Evolutionary conservation across 2,797 vertebrate genomes (phyloP).

Genomic region (Leucoraja ocellata): DNA sequence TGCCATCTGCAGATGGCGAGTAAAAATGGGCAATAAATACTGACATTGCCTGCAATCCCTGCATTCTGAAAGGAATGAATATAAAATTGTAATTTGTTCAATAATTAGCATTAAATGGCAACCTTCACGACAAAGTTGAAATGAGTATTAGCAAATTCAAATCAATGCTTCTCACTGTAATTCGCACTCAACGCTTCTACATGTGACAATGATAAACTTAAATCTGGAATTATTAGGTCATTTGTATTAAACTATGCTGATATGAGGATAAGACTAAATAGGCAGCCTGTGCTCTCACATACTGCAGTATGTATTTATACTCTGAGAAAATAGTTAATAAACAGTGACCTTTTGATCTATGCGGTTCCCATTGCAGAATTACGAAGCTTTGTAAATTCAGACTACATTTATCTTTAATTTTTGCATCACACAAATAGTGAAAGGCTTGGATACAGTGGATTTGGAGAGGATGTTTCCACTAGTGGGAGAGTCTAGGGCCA

Average conservation of each 20-base stretch:
- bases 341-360: not conserved
- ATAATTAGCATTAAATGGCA: not conserved
- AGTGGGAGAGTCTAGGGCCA: too few species aligned
- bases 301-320: not conserved
- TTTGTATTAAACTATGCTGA: not conserved
- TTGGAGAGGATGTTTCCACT: too few species aligned
- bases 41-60: too few species aligned
- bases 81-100: too few species aligned
- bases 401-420: not conserved
- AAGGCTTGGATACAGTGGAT: too few species aligned
- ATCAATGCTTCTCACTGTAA: too few species aligned
- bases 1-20: too few species aligned
- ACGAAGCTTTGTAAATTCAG: not conserved
- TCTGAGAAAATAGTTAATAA: not conserved
- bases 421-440: not conserved
- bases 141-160: not conserved
- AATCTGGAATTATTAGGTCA: not conserved
- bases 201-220: too few species aligned
- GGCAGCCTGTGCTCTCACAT: not conserved
- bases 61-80: too few species aligned
- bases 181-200: too few species aligned
- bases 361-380: not conserved
- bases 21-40: too few species aligned
- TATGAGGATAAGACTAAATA: not conserved
- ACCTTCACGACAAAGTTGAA: not conserved